Percentiles rank a stretch among this genome's conserved stretches.
These are phyloP conservation scores for Sicus ferrugineus DNA, from an alignment of 2,888 invertebrate species.

Conservation along the genomic window DNA sequence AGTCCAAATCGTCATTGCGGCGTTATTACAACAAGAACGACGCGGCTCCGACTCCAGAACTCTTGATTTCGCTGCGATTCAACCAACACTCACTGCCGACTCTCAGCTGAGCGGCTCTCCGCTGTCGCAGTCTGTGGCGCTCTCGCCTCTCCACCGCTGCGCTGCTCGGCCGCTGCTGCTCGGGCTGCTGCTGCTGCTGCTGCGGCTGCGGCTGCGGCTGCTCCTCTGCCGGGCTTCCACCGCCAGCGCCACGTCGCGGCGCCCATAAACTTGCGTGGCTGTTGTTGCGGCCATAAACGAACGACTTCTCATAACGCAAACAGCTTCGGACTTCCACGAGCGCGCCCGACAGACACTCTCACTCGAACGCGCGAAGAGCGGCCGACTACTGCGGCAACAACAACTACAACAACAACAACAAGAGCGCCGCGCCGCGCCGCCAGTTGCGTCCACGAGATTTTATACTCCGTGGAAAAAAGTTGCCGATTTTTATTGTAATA, in stretches of 20 bases:
- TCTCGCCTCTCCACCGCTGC: neutral
- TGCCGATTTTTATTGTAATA: constrained; percentile 65
- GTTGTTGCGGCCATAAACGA: constrained; percentile 66
- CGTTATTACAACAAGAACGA: constrained; percentile 26
- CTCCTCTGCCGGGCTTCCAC: neutral
- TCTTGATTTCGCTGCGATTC: neutral
- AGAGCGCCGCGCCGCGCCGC: constrained; percentile 42
- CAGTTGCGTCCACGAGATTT: constrained; percentile 64
- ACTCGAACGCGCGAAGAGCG: neutral
- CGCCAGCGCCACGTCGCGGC: constrained; percentile 44
- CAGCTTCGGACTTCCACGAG: constrained; percentile 44
- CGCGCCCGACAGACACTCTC: constrained; percentile 27
- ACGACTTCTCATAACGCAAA: constrained; percentile 66
- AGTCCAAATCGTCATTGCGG: constrained; percentile 29
- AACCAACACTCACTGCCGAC: constrained; percentile 30
- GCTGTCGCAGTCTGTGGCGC: constrained; percentile 1
- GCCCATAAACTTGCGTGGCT: constrained; percentile 62
- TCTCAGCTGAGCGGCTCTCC: neutral
- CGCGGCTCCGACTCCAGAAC: neutral
- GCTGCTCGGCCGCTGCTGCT: neutral
- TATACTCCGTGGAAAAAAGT: constrained; percentile 64
- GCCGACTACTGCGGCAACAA: constrained; percentile 39
- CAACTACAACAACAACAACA: constrained; percentile 33
- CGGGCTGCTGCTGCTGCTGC: constrained; percentile 12
- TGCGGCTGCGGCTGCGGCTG: constrained; percentile 1